Conservation (phyloP, 2,888 invertebrate species). For the Brachyopa scutellaris region DNA sequence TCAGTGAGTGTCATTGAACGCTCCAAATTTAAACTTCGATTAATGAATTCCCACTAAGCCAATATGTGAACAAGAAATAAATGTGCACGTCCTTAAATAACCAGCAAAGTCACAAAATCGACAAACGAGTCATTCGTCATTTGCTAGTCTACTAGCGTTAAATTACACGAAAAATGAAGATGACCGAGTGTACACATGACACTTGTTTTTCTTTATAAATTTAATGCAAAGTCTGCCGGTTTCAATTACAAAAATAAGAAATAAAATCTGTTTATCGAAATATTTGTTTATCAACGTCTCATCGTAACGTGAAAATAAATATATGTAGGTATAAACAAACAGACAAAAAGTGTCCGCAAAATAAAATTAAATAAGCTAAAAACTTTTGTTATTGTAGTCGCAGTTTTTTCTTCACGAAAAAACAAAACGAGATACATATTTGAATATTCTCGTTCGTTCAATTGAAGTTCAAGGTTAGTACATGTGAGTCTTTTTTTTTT, state of each 20-base stretch:
- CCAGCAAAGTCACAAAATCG: no score
- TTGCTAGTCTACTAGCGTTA: not conserved
- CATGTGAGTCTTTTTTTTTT: constrained; percentile 24
- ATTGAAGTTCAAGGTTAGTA: constrained; percentile 70
- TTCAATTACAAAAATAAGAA: not conserved
- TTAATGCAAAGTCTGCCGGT: not conserved
- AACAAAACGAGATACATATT: constrained; percentile 42
- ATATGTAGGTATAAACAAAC: not conserved
- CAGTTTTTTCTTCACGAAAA: constrained; percentile 48
- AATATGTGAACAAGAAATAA: no score
- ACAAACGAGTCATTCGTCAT: not conserved
- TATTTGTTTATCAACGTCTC: constrained; percentile 18
- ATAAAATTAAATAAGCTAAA: not conserved
- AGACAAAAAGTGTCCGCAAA: constrained; percentile 1
- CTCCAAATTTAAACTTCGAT: no score
- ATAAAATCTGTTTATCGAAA: not conserved
- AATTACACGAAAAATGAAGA: not conserved
- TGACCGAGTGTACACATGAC: not conserved
- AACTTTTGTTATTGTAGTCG: constrained; percentile 30
- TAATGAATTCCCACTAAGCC: no score
- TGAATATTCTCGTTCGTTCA: constrained; percentile 64
- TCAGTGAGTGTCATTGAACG: no score
- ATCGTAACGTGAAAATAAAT: constrained; percentile 5
- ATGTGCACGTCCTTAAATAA: no score
- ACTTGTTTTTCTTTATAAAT: not conserved